Base-by-base conservation (phyloP, 2,888 invertebrate species). In the Parasteatoda lunata region DNA sequence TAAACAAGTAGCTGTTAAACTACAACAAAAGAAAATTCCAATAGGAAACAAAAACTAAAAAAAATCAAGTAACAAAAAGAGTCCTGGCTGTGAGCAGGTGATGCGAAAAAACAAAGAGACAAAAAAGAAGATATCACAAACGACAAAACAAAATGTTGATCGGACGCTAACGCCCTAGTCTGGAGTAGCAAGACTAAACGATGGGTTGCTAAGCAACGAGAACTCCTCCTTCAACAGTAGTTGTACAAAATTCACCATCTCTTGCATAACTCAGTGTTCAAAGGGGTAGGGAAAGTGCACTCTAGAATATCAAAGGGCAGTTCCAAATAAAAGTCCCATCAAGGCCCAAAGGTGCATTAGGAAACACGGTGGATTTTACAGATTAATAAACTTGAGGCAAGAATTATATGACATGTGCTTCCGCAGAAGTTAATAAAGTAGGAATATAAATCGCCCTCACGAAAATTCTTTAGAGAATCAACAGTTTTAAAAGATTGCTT, bases 161-260 rank as follows among this genome's bases (percentile, higher is more conserved):
- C 75, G 49, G 82, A 82, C 76, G 70, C 59, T 65, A 83, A 83
- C 66, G 70, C 76, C 49, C n/a, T 9, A 69, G 54, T 48, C 68
- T 7, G 11, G 77, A 71, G 81, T 80, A 59, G 59, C 72, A 52
- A 82, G 70, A 68, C 83, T 49, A 71, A 77, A 72, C 72, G 80
- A 83, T 83, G 83, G 77, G 83, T 83, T 83, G 83, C 83, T 52
- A 65, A 52, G 83, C 83, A 83, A 83, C 83, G 47, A 49, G 52
- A 82, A 54, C 71, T 54, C 65, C 76, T 51, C 45, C 69, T 59
- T 59, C 11, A 70, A 51, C 64, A 77, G 77, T 77, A 71, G 83
- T 65, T 59, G 76, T 82, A 82, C 51, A 52, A 13, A 4, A 9
- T 59, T 9, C 59, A 13, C 59, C 49, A 13, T 9, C 49, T 71